These are phyloP conservation scores for Eulemur coronatus DNA, from an alignment of 2,797 vertebrate species.

Conservation along the genomic window DNA sequence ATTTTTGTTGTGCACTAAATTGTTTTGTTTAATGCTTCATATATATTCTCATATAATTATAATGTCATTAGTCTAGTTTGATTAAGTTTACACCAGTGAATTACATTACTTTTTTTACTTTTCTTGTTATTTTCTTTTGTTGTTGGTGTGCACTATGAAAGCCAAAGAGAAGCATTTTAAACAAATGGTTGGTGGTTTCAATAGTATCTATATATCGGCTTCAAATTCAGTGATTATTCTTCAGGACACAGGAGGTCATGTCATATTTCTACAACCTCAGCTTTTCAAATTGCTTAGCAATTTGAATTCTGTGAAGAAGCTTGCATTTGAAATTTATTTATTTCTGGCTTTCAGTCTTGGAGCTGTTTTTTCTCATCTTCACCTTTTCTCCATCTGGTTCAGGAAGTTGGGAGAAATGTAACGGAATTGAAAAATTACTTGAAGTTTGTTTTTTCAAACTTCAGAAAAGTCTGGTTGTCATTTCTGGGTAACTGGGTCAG, in stretches of 20 bases:
- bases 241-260: background rate
- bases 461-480: background rate
- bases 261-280: background rate
- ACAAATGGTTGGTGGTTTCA: background rate
- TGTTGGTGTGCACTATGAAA: background rate
- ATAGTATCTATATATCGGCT: background rate
- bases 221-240: background rate
- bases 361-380: background rate
- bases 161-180: background rate
- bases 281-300: background rate
- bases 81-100: background rate
- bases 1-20: background rate
- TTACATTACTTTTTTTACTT: background rate
- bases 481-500: background rate
- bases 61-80: conserved; percentile 16
- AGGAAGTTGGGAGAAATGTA: background rate
- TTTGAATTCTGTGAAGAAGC: background rate
- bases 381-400: background rate
- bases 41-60: background rate
- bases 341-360: background rate
- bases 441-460: background rate
- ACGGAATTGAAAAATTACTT: background rate
- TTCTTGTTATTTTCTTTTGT: background rate
- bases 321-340: background rate
- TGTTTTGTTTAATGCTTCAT: background rate